A percentile compares a stretch with the other conserved stretches of the same genome.
Evolutionary conservation across 2,888 invertebrate genomes (phyloP).

Genomic region (Limenitis camilla): DNA sequence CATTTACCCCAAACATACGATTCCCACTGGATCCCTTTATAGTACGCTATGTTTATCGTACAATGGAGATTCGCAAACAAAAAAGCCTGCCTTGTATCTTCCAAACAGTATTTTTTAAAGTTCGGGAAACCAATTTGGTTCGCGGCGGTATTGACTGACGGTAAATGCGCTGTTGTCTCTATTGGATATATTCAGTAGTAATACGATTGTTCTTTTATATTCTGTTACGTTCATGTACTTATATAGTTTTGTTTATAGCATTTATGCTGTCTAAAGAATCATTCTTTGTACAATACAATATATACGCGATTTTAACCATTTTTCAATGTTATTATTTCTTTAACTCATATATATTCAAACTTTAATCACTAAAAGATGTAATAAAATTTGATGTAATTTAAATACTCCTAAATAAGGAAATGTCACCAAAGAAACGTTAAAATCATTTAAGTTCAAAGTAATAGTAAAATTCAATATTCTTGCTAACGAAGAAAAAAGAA

Average conservation of each 20-base stretch:
- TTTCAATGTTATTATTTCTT: too few relatives aligned
- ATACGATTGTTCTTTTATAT: slow-evolving; percentile 15
- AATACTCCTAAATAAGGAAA: too few relatives aligned
- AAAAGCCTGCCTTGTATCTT: slow-evolving; percentile 36
- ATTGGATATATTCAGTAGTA: slow-evolving; percentile 15
- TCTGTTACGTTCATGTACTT: slow-evolving; percentile 1
- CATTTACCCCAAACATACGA: slow-evolving; percentile 41
- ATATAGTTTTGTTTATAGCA: not conserved
- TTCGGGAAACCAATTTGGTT: slow-evolving; percentile 40
- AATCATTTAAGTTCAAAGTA: too few relatives aligned
- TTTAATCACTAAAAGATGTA: too few relatives aligned
- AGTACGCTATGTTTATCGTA: slow-evolving; percentile 46
- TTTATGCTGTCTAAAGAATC: not conserved
- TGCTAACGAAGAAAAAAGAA: too few relatives aligned
- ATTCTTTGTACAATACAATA: too few relatives aligned
- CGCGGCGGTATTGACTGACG: slow-evolving; percentile 25
- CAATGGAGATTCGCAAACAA: slow-evolving; percentile 43
- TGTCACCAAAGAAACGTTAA: too few relatives aligned
- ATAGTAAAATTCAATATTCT: too few relatives aligned
- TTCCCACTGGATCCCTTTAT: slow-evolving; percentile 43
- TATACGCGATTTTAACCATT: too few relatives aligned
- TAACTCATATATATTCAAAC: too few relatives aligned
- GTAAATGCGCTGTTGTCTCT: slow-evolving; percentile 22
- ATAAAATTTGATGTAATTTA: too few relatives aligned
- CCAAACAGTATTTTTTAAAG: slow-evolving; percentile 36